A percentile compares a stretch with the other conserved stretches of the same genome.
Evolutionary conservation across 2,797 vertebrate species (phyloP).

Genomic region (Siniperca scherzeri): DNA sequence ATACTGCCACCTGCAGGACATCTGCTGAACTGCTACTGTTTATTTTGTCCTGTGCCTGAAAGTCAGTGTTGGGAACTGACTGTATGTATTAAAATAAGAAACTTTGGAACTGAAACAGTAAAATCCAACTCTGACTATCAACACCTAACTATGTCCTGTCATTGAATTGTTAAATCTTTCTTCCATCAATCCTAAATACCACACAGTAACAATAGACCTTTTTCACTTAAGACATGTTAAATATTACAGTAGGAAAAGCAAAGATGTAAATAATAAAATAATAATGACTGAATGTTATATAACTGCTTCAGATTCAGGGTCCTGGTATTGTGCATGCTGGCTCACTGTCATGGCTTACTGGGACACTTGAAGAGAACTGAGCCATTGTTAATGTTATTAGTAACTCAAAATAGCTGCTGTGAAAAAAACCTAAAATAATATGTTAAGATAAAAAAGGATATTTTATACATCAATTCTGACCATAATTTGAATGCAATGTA

Average conservation of each 20-base stretch:
- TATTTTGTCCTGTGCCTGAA: not conserved
- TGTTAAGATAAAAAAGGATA: not conserved
- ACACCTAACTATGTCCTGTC: not conserved
- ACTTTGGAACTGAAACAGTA: not conserved
- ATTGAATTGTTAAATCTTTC: not conserved
- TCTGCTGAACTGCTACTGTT: not conserved
- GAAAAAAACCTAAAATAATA: not conserved
- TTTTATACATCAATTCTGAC: not conserved
- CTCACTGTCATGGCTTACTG: not conserved
- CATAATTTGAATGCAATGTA: not conserved
- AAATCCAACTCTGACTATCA: not conserved
- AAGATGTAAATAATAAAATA: not conserved
- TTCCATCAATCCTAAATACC: not conserved
- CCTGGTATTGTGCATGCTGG: not conserved
- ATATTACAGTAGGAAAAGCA: not conserved
- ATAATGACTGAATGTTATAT: not conserved
- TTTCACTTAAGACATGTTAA: not conserved
- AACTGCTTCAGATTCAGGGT: not conserved
- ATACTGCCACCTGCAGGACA: constrained; percentile 63
- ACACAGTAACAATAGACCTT: not conserved
- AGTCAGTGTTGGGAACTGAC: not conserved
- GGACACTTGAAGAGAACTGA: not conserved
- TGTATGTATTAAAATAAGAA: not conserved
- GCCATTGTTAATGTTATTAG: not conserved
- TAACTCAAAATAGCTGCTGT: not conserved